Conservation (phyloP, 1,140 invertebrate genomes). For the Heliothis subflexa region DNA sequence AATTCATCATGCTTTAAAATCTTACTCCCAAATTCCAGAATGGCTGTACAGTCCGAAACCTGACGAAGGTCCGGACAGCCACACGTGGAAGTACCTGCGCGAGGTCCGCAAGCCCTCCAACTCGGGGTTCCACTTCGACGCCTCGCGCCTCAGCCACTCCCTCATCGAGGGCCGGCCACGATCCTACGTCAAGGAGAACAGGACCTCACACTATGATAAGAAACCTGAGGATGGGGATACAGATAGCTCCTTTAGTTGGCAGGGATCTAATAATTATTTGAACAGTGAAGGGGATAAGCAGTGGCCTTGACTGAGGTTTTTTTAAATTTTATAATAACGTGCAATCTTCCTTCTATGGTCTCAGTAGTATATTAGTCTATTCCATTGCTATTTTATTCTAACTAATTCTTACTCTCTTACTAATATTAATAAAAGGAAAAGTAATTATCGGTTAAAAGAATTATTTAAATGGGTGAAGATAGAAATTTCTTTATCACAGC, state of each 20-base stretch:
- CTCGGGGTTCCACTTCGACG: constrained; percentile 74
- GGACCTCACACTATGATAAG: constrained; percentile 54
- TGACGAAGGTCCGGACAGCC: constrained; percentile 63
- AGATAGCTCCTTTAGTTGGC: constrained; percentile 80
- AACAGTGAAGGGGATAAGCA: constrained; percentile 41
- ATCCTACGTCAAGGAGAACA: constrained; percentile 54
- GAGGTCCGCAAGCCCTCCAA: constrained; percentile 79
- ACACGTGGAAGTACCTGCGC: constrained; percentile 75
- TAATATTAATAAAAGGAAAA: too few species aligned
- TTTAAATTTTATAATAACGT: not conserved
- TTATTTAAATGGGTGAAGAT: too few species aligned
- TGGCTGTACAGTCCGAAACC: constrained; percentile 76
- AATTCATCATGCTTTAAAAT: not conserved
- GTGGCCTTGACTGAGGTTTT: constrained; percentile 1
- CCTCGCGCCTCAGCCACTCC: constrained; percentile 62
- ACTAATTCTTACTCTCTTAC: too few species aligned
- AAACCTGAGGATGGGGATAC: constrained; percentile 73
- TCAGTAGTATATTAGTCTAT: too few species aligned
- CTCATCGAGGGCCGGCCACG: constrained; percentile 54
- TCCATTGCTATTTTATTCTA: too few species aligned
- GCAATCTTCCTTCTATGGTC: not conserved
- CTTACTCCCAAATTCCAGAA: constrained; percentile 58
- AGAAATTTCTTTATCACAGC: too few species aligned
- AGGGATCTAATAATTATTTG: constrained; percentile 67
- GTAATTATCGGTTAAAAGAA: too few species aligned